phyloP scores from a whole-genome alignment of 2,888 invertebrate species.

The Halocaridina rubra region DNA sequence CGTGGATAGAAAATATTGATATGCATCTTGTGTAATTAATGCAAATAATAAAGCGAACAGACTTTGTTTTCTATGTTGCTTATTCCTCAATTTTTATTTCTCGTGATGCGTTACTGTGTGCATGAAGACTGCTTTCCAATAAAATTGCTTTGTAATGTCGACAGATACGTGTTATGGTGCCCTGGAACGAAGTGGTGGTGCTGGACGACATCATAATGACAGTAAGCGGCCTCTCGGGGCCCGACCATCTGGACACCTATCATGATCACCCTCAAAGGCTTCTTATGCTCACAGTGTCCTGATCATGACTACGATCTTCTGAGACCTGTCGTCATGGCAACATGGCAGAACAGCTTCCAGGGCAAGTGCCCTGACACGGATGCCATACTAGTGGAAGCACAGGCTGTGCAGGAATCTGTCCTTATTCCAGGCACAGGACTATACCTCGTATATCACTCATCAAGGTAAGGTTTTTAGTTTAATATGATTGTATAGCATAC shows the following conservation, averaged over 20 bases:
- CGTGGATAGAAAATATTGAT: too few relatives aligned
- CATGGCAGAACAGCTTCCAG: conserved; percentile 95
- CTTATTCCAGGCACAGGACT: conserved; percentile 94
- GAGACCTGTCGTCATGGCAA: conserved; percentile 92
- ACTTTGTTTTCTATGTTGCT: too few relatives aligned
- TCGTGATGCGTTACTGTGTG: neutral
- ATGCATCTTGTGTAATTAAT: too few relatives aligned
- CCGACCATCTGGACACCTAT: neutral
- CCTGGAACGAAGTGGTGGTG: conserved; percentile 98
- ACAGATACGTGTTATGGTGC: conserved; percentile 74
- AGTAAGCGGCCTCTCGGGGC: conserved; percentile 7
- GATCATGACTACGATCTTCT: conserved; percentile 91
- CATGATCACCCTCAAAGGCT: conserved; percentile 65
- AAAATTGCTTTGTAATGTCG: neutral
- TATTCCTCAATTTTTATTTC: too few relatives aligned
- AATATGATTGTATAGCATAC: too few relatives aligned
- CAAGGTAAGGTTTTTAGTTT: too few relatives aligned
- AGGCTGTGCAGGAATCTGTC: conserved; percentile 93
- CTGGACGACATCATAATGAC: conserved; percentile 81
- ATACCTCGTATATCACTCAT: conserved; percentile 96
- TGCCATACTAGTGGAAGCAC: conserved; percentile 87
- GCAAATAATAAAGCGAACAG: too few relatives aligned
- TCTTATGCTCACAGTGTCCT: conserved; percentile 73
- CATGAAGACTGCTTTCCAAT: neutral
- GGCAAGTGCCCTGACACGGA: conserved; percentile 94